Evolutionary conservation across 2,113 vertebrate species (phyloP).

Genomic region (Labeo rohita): DNA sequence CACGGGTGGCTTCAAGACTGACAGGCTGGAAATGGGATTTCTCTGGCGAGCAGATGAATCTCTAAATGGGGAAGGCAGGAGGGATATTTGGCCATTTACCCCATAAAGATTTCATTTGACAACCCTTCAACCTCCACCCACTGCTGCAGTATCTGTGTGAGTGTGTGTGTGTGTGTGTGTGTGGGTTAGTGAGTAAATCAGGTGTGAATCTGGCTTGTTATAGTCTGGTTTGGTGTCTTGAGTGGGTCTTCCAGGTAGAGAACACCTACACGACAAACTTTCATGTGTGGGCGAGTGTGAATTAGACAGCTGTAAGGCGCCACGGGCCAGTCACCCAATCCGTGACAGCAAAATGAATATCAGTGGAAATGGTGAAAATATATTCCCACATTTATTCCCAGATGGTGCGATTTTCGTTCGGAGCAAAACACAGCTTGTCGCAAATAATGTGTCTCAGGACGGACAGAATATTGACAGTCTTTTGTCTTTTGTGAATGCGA

Average conservation of each 20-base stretch:
- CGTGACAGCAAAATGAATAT: conserved; percentile 9
- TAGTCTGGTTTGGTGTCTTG: conserved; percentile 15
- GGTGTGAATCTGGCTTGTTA: conserved; percentile 21
- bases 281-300: conserved; percentile 24
- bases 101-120: conserved; percentile 41
- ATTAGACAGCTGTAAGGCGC: conserved; percentile 3
- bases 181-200: not conserved
- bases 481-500: conserved; percentile 1
- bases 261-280: conserved; percentile 4
- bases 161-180: not conserved
- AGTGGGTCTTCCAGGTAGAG: conserved; percentile 24
- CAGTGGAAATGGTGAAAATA: not conserved
- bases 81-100: conserved; percentile 28
- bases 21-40: conserved; percentile 36
- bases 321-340: conserved; percentile 1
- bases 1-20: not conserved
- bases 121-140: conserved; percentile 13
- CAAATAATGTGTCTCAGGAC: not conserved
- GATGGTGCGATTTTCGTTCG: not conserved
- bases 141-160: not conserved
- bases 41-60: not conserved
- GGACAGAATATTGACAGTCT: not conserved
- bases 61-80: not conserved
- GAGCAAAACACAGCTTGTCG: conserved; percentile 28
- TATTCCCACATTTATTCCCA: conserved; percentile 18